Percentiles rank a stretch among this genome's conserved stretches.
These are phyloP conservation scores for Scelioninae gen. 2 DNA, from an alignment of 2,888 invertebrate species.

Conservation along the genomic window DNA sequence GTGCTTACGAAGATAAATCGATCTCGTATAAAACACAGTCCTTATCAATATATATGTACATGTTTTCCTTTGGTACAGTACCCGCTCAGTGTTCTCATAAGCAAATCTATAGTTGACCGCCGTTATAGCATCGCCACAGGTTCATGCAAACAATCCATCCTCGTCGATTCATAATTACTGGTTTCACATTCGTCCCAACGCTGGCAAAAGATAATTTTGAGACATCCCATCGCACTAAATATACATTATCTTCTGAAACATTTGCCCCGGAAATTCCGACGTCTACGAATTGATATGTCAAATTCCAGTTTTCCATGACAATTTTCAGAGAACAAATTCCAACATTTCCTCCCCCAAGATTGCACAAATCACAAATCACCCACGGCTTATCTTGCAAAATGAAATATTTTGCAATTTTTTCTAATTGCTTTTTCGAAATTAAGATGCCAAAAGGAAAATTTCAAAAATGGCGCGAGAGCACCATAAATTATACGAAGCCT, in stretches of 20 bases:
- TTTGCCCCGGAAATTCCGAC: too few relatives aligned
- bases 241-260: conserved; percentile 7
- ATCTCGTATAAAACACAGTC: conserved; percentile 20
- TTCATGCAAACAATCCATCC: conserved; percentile 20
- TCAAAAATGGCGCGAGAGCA: conserved; percentile 9
- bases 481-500: conserved; percentile 34
- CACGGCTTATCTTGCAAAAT: too few relatives aligned
- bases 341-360: too few relatives aligned
- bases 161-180: conserved; percentile 14
- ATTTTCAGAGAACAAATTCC: conserved; percentile 8
- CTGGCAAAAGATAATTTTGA: conserved; percentile 10
- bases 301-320: too few relatives aligned
- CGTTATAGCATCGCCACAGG: conserved; percentile 8
- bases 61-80: conserved; percentile 1
- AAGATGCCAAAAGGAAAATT: conserved; percentile 24
- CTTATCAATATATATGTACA: conserved; percentile 18
- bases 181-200: conserved; percentile 5
- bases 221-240: conserved; percentile 6
- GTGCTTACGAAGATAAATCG: conserved; percentile 13
- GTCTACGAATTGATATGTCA: too few relatives aligned
- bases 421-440: too few relatives aligned
- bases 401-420: too few relatives aligned
- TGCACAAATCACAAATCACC: too few relatives aligned
- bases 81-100: conserved; percentile 9
- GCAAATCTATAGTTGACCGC: conserved; percentile 36